A percentile compares a stretch with the other conserved stretches of the same genome.
These are phyloP conservation scores for Poeciliopsis occidentalis DNA, from an alignment of 2,113 vertebrate species.

Conservation along the genomic window DNA sequence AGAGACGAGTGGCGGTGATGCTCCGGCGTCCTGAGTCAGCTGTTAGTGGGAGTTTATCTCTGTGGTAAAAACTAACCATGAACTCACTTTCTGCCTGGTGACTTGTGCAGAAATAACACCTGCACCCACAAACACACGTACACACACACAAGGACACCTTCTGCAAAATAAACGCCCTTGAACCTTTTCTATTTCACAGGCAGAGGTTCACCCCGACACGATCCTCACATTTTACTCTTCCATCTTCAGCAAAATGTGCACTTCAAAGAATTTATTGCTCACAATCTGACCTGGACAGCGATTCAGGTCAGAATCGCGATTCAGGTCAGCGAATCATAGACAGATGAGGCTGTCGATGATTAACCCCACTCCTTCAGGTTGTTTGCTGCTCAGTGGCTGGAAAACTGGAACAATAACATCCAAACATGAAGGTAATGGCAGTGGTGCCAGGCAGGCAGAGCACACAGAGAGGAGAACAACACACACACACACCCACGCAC, in stretches of 20 bases:
- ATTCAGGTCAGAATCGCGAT: conserved; percentile 20
- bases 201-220: no score
- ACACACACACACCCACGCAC: no score
- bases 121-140: not conserved
- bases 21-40: conserved; percentile 51
- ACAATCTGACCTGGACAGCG: conserved; percentile 13
- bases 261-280: not conserved
- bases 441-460: conserved; percentile 14
- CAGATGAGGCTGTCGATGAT: conserved; percentile 75
- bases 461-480: not conserved
- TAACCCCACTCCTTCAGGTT: conserved; percentile 66
- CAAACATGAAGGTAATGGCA: conserved; percentile 68
- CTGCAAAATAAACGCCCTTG: not conserved
- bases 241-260: conserved; percentile 2
- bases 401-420: conserved; percentile 76
- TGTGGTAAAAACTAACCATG: conserved; percentile 20
- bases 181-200: no score
- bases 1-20: not conserved
- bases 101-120: not conserved
- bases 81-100: not conserved
- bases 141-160: no score
- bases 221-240: not conserved
- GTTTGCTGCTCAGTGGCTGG: conserved; percentile 77
- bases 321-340: no score
- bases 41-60: conserved; percentile 42